Conservation (phyloP, 2,888 invertebrate genomes). For the Drosophila tanythrix region DNA sequence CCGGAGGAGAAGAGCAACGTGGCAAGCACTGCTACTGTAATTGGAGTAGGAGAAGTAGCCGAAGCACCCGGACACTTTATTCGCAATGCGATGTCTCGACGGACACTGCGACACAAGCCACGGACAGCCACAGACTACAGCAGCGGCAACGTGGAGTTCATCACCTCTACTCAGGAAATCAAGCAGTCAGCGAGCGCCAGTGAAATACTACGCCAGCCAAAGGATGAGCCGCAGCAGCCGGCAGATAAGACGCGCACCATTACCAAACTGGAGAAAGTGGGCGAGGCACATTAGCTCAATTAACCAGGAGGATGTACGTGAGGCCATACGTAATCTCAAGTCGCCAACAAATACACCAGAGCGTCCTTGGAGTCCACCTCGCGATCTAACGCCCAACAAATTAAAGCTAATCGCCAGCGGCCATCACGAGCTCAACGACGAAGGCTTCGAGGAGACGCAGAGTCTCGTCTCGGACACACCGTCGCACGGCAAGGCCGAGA, state of each 20-base stretch:
- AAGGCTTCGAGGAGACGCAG: conserved; percentile 95
- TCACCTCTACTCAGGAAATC: conserved; percentile 81
- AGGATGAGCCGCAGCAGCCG: conserved; percentile 61
- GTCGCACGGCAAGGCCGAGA: too few species aligned
- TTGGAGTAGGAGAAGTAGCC: background rate
- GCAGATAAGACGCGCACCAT: conserved; percentile 83
- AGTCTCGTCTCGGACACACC: too few species aligned
- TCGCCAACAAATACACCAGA: conserved; percentile 88
- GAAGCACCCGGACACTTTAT: conserved; percentile 91
- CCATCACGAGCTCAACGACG: conserved; percentile 90
- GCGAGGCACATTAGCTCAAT: conserved; percentile 89
- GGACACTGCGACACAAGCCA: conserved; percentile 92
- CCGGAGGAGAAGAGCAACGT: too few species aligned
- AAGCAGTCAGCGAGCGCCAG: conserved; percentile 66
- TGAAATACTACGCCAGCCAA: conserved; percentile 58
- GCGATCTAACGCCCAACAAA: conserved; percentile 77
- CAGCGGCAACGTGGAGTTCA: conserved; percentile 87
- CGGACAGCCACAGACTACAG: conserved; percentile 87
- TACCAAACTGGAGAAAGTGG: conserved; percentile 85
- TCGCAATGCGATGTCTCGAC: conserved; percentile 91
- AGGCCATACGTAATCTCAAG: conserved; percentile 88
- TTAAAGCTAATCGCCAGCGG: conserved; percentile 70
- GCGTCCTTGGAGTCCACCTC: conserved; percentile 87
- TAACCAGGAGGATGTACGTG: conserved; percentile 89
- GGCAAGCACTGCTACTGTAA: background rate